These are phyloP conservation scores for Ctena decussata DNA, from an alignment of 2,888 invertebrate genomes.

Conservation along the genomic window DNA sequence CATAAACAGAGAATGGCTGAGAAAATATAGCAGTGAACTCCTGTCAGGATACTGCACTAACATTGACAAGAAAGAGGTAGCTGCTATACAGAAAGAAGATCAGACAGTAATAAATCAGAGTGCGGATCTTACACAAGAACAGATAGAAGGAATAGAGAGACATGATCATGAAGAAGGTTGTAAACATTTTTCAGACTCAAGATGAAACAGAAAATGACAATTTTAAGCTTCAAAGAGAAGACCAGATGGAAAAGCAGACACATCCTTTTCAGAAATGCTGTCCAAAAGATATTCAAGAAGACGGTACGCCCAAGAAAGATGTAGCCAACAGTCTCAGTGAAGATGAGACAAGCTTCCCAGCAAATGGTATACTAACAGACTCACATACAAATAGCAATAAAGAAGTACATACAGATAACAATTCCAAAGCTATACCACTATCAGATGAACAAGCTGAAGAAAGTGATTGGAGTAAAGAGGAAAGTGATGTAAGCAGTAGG, in stretches of 20 bases:
- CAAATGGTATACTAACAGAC: too few relatives aligned
- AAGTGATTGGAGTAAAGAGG: slow-evolving; percentile 28
- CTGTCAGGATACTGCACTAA: neutral
- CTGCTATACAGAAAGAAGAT: neutral
- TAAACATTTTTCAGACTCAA: neutral
- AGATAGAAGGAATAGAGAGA: neutral
- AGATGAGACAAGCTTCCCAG: too few relatives aligned
- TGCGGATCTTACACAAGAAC: neutral
- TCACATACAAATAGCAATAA: too few relatives aligned
- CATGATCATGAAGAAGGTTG: neutral
- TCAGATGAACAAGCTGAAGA: neutral
- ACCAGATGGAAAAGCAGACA: too few relatives aligned
- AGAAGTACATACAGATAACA: neutral
- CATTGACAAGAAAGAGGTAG: neutral
- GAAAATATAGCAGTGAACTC: neutral
- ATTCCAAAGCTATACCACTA: neutral
- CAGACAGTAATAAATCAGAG: neutral
- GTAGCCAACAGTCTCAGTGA: too few relatives aligned
- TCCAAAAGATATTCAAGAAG: too few relatives aligned
- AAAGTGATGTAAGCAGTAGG: slow-evolving; percentile 13
- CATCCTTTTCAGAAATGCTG: too few relatives aligned
- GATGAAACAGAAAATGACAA: too few relatives aligned
- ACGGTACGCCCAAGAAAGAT: too few relatives aligned
- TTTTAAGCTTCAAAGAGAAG: too few relatives aligned
- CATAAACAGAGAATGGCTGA: neutral